Evolutionary conservation across 2,888 invertebrate genomes (phyloP), one percentile per base, ranked within the genome.

Genomic region (Melieria omissa): DNA sequence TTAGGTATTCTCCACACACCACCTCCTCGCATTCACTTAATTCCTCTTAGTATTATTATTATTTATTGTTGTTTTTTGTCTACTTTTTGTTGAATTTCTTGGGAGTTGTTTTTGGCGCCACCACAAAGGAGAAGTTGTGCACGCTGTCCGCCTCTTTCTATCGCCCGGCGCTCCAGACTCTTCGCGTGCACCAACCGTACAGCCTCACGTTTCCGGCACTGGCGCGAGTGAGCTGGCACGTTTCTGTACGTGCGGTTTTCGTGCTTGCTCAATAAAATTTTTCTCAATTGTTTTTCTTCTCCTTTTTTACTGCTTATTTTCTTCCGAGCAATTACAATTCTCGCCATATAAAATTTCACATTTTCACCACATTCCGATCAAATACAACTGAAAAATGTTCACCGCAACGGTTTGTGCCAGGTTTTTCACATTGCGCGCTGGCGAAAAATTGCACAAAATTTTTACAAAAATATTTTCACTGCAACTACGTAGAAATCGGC

Each of bases 401-500:
- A 41, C 12, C 60, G 14, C 12, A 41, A 54, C 42, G 4, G n/a
- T 12, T 61, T 45, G 49, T 54, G 16, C 5, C 1, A 16, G 7
- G 4, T 29, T 52, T 29, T 16, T 70, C 41, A 0, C 10, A 60
- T 58, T 61, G n/a, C n/a, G 67, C 5, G 47, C 46, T 8, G 16
- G 29, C 29, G 29, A 29, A 29, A 29, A 29, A 29, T 29, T 29
- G 29, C 29, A 1, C 6, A 9, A 8, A 16, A 41, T 62, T 55
- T 44, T 44, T 4, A 42, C 7, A 8, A 8, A 16, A 10, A 65
- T 61, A 52, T 70, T 70, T 73, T 66, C 65, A 65, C 62, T 62
- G 46, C 47, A 72, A 73, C 65, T 55, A 58, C 66, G 70, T 70
- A 66, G 54, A 71, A 71, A 71, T 47, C 55, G 42, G 49, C 60